phyloP scores from a whole-genome alignment of 2,113 vertebrate genomes.

The Tauraco erythrolophus region DNA sequence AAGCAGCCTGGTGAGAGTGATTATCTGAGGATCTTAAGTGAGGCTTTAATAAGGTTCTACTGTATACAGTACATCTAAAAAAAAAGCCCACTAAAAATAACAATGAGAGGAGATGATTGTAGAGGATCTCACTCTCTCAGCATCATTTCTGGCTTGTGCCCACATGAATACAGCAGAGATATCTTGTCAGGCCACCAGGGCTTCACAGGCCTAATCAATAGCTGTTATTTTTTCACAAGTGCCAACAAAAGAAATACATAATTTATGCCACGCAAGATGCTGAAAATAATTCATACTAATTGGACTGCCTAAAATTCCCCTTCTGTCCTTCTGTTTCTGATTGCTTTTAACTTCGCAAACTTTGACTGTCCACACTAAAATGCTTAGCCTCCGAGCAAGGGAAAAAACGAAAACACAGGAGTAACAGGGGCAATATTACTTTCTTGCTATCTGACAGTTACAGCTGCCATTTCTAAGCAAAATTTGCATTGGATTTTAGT shows the following conservation, averaged over 20 bases:
- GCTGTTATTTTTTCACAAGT: conserved; percentile 61
- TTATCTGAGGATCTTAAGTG: conserved; percentile 31
- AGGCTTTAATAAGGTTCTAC: conserved; percentile 63
- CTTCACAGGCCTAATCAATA: conserved; percentile 61
- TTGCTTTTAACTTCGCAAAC: conserved; percentile 35
- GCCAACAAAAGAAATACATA: conserved; percentile 54
- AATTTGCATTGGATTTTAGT: conserved; percentile 25
- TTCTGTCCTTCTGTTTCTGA: conserved; percentile 16
- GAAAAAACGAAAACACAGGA: conserved; percentile 40
- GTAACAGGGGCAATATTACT: conserved; percentile 47
- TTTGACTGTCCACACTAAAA: conserved; percentile 43
- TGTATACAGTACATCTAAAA: conserved; percentile 56
- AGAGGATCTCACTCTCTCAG: conserved; percentile 52
- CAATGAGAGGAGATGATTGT: conserved; percentile 50
- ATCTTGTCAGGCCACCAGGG: conserved; percentile 45
- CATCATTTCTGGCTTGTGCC: conserved; percentile 34
- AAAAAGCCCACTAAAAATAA: conserved; percentile 64
- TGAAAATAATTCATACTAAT: conserved; percentile 53
- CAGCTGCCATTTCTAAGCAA: conserved; percentile 15
- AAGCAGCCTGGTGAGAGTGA: conserved; percentile 33
- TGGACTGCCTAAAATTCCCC: conserved; percentile 30
- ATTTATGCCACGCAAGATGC: conserved; percentile 56
- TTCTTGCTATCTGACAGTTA: conserved; percentile 42
- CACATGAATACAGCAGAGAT: conserved; percentile 47
- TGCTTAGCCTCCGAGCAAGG: conserved; percentile 26